Percentiles rank a stretch among this genome's conserved stretches.
These are phyloP conservation scores for Cyphomyrmex costatus DNA, from an alignment of 1,140 invertebrate species.

Conservation along the genomic window DNA sequence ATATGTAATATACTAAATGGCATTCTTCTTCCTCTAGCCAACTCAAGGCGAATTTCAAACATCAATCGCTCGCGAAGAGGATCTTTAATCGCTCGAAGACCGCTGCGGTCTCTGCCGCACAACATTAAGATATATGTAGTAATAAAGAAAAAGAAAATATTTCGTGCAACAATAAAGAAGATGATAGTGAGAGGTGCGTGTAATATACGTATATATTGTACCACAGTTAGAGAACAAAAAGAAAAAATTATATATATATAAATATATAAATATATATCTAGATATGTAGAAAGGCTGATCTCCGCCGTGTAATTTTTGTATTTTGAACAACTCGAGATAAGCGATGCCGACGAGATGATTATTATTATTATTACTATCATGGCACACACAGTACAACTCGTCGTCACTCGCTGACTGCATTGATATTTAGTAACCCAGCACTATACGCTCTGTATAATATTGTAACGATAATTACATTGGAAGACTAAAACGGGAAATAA, in stretches of 20 bases:
- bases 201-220: slow-evolving; percentile 55
- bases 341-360: slow-evolving; percentile 17
- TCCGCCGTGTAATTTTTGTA: slow-evolving; percentile 76
- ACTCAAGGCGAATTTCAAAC: slow-evolving; percentile 39
- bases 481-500: not conserved
- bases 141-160: slow-evolving; percentile 32
- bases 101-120: slow-evolving; percentile 9
- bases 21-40: slow-evolving; percentile 48
- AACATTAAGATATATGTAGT: slow-evolving; percentile 4
- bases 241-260: slow-evolving; percentile 53
- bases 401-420: slow-evolving; percentile 39
- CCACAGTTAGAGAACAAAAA: slow-evolving; percentile 2
- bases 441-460: slow-evolving; percentile 65
- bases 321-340: slow-evolving; percentile 46
- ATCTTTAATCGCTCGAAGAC: slow-evolving; percentile 8
- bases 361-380: slow-evolving; percentile 51
- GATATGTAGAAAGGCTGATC: slow-evolving; percentile 72
- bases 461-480: slow-evolving; percentile 22
- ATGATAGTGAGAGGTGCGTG: not conserved
- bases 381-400: slow-evolving; percentile 69
- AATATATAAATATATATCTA: slow-evolving; percentile 47
- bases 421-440: slow-evolving; percentile 27
- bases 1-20: slow-evolving; percentile 41
- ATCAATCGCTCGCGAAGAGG: slow-evolving; percentile 28
- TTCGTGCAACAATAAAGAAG: slow-evolving; percentile 21